Base-by-base conservation (phyloP, 2,888 invertebrate species). In the Plutella xylostella region DNA sequence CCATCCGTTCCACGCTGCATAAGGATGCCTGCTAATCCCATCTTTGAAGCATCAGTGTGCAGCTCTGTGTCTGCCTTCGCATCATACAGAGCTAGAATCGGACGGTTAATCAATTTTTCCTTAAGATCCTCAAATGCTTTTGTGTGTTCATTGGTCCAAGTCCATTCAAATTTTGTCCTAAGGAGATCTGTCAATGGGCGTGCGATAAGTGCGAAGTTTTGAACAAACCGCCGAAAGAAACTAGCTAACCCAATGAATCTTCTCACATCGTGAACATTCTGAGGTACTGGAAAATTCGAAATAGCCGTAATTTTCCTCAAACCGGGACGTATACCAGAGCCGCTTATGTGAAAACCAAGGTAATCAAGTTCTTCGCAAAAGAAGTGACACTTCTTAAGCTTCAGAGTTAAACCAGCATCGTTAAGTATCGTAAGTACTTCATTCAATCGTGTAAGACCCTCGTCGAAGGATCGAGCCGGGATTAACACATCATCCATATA, bases 1-100 rank as follows among this genome's bases (percentile, higher is more conserved):
- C 46, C 45, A 28, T 17, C 11, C 3, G 48, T 39, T 1, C 6
- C 18, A 4, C 48, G 38, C 45, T 67, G 68, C 38, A 68, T 43
- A 0, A 72, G 14, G 5, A 67, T 60, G 1, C 61, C 65, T 45
- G 60, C 46, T 52, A 49, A 6, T 0, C 67, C 67, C 0, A 50
- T 14, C 15, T 58, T 53, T 18, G 61, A 60, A 0, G 68, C 68
- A 42, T 70, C 69, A 0, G 68, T 69, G 20, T 71, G 69, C 1
- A 66, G 37, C 28, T 68, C 45, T 1, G 56, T 60, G 18, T 57
- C 51, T 4, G 47, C 42, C 1, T 28, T 40, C 0, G 55, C 51
- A 17, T 65, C 52, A 37, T 56, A 65, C 2, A 68, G 45, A 0
- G 55, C 52, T 7, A 72, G 41, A 0, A 67, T 47, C 0, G 63